Evolutionary conservation across 2,113 vertebrate genomes (phyloP).

Genomic region (Ibidorhyncha struthersii): DNA sequence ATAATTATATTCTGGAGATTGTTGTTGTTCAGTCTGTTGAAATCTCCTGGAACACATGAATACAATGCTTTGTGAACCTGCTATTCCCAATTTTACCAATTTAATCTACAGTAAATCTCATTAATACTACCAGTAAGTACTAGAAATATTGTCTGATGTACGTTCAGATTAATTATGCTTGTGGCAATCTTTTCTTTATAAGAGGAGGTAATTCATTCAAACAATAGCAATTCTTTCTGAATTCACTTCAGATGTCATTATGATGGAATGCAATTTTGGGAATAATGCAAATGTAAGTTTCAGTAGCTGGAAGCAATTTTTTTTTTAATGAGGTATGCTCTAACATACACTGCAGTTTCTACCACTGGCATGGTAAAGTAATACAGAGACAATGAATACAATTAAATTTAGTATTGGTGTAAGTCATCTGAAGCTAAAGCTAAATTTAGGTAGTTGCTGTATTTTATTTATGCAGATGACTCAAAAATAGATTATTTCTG

Average conservation of each 20-base stretch:
- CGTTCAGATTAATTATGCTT: constrained; percentile 52
- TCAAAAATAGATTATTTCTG: neutral
- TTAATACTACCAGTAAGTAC: constrained; percentile 35
- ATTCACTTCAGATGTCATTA: constrained; percentile 23
- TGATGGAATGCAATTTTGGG: constrained; percentile 7
- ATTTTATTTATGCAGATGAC: neutral
- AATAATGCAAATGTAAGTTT: constrained; percentile 27
- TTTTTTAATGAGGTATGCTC: neutral
- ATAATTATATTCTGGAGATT: constrained; percentile 49
- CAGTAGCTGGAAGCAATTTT: constrained; percentile 40
- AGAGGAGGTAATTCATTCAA: constrained; percentile 14
- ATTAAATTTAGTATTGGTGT: neutral
- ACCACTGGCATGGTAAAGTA: neutral
- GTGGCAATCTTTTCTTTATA: constrained; percentile 4
- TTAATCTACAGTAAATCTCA: constrained; percentile 51
- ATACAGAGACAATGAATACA: neutral
- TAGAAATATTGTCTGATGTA: constrained; percentile 39
- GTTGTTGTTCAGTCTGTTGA: constrained; percentile 35
- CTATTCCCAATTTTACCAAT: constrained; percentile 31
- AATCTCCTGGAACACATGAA: constrained; percentile 17
- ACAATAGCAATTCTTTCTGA: constrained; percentile 15
- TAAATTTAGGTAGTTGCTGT: neutral
- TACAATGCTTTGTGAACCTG: constrained; percentile 10
- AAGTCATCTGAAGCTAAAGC: neutral
- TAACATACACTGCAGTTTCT: neutral